phyloP scores from a whole-genome alignment of 2,888 invertebrate species.

The Blera fallax region DNA sequence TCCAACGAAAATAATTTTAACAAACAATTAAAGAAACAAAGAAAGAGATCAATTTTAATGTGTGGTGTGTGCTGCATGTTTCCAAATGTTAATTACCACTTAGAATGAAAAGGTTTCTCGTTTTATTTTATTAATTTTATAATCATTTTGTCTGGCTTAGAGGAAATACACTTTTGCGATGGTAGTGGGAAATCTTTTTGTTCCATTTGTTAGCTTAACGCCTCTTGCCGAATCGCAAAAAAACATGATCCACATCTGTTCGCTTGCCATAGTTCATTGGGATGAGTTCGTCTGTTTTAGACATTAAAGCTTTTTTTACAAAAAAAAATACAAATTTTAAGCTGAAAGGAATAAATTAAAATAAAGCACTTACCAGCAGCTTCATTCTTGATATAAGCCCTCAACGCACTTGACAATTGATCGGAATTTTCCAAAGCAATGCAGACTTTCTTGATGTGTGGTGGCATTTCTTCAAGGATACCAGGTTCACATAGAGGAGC shows the following conservation, averaged over 20 bases:
- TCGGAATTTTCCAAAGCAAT: slow-evolving; percentile 82
- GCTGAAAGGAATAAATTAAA: background rate
- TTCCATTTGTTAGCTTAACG: slow-evolving; percentile 83
- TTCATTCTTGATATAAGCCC: slow-evolving; percentile 81
- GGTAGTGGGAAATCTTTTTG: slow-evolving; percentile 20
- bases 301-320: slow-evolving; percentile 77
- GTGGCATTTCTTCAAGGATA: slow-evolving; percentile 84
- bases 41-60: slow-evolving; percentile 64
- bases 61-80: slow-evolving; percentile 68
- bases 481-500: slow-evolving; percentile 84
- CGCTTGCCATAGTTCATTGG: slow-evolving; percentile 87
- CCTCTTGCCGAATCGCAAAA: slow-evolving; percentile 93
- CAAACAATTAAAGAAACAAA: slow-evolving; percentile 19
- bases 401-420: slow-evolving; percentile 79
- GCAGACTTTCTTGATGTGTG: slow-evolving; percentile 84
- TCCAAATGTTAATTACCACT: slow-evolving; percentile 33
- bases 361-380: slow-evolving; percentile 80
- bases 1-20: slow-evolving; percentile 49
- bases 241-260: slow-evolving; percentile 95
- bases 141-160: slow-evolving; percentile 46
- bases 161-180: slow-evolving; percentile 71
- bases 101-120: slow-evolving; percentile 11
- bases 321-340: background rate
- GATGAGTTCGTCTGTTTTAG: slow-evolving; percentile 79
- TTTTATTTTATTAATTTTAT: slow-evolving; percentile 34